These are phyloP conservation scores for Drosophila cardini DNA, from an alignment of 1,140 invertebrate species.

Conservation along the genomic window DNA sequence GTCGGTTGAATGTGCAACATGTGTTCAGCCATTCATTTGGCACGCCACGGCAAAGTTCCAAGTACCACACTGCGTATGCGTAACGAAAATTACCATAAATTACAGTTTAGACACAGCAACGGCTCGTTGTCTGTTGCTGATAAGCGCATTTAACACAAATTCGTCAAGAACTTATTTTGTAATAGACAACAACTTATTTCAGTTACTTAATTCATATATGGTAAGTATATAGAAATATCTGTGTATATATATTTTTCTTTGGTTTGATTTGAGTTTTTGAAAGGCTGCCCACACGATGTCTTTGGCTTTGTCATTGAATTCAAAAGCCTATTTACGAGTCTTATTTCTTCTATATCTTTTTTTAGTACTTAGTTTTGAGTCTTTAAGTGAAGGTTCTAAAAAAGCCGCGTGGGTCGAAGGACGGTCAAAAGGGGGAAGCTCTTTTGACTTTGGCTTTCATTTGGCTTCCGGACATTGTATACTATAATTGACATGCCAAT, in stretches of 20 bases:
- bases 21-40: slow-evolving; percentile 42
- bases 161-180: slow-evolving; percentile 57
- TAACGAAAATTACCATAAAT: slow-evolving; percentile 80
- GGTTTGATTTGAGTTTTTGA: slow-evolving; percentile 28
- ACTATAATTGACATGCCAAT: slow-evolving; percentile 29
- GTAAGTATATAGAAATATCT: background rate
- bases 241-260: background rate
- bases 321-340: slow-evolving; percentile 41
- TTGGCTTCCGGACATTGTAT: slow-evolving; percentile 32
- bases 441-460: slow-evolving; percentile 24
- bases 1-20: slow-evolving; percentile 51
- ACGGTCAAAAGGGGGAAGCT: slow-evolving; percentile 10
- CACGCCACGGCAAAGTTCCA: slow-evolving; percentile 15
- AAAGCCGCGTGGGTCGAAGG: slow-evolving; percentile 40
- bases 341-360: background rate
- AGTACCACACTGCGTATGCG: slow-evolving; percentile 74
- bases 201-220: slow-evolving; percentile 8
- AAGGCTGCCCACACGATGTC: slow-evolving; percentile 37
- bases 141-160: slow-evolving; percentile 62
- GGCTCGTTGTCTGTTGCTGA: slow-evolving; percentile 42
- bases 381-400: slow-evolving; percentile 45
- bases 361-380: background rate
- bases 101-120: slow-evolving; percentile 58
- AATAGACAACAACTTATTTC: slow-evolving; percentile 48
- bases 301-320: slow-evolving; percentile 44